Evolutionary conservation across 2,113 vertebrate genomes (phyloP).

Genomic region (Orthonyx spaldingii): DNA sequence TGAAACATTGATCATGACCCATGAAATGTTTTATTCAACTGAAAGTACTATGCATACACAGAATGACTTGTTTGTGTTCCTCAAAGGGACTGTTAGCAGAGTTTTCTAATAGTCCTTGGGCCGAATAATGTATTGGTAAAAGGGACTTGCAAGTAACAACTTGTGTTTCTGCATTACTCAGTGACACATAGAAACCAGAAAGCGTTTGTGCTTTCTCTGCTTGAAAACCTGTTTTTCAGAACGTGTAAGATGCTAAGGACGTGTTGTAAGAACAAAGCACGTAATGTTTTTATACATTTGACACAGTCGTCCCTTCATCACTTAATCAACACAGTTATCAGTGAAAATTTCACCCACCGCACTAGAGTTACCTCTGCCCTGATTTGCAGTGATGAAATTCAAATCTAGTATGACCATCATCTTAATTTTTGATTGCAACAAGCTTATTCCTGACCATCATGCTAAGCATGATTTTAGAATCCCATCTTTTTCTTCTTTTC

Average conservation of each 20-base stretch:
- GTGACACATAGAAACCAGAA: background rate
- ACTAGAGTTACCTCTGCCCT: background rate
- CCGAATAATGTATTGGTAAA: background rate
- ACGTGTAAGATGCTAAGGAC: background rate
- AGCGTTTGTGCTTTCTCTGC: background rate
- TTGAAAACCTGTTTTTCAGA: background rate
- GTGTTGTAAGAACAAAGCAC: background rate
- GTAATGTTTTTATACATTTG: background rate
- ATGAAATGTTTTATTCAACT: background rate
- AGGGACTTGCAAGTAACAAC: background rate
- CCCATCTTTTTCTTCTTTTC: background rate
- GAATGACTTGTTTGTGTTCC: slow-evolving; percentile 8
- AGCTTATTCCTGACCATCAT: background rate
- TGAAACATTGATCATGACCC: slow-evolving; percentile 24
- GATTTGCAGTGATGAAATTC: background rate
- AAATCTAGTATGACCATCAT: background rate
- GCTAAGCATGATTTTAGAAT: background rate
- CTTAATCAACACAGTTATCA: background rate
- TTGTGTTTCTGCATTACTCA: background rate
- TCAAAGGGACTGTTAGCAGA: background rate
- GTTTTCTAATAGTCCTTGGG: background rate
- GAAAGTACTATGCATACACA: background rate
- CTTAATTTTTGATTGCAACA: background rate
- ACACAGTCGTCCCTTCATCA: background rate
- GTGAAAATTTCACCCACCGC: background rate